These are phyloP conservation scores for Exaiptasia diaphana DNA, from an alignment of 64 coral and sea anemone species.

Conservation along the genomic window DNA sequence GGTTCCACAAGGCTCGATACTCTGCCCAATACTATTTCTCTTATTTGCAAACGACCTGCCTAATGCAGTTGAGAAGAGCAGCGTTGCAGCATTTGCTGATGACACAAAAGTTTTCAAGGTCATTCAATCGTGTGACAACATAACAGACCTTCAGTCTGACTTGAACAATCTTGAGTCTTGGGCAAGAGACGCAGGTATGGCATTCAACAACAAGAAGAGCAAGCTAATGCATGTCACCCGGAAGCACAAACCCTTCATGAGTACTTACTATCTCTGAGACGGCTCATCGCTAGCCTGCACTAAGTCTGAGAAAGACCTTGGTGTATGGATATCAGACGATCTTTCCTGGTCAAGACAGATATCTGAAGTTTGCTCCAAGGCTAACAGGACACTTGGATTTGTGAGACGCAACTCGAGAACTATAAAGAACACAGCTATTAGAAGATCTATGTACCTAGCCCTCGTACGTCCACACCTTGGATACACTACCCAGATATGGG, in stretches of 20 bases:
- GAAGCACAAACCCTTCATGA: not conserved
- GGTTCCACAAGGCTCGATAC: not conserved
- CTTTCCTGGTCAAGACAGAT: slow-evolving; percentile 3
- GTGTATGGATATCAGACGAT: slow-evolving; percentile 3
- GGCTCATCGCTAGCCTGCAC: not conserved
- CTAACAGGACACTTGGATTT: not conserved
- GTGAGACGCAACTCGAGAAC: not conserved
- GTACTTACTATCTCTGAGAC: not conserved
- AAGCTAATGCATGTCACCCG: not conserved
- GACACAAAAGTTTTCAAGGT: slow-evolving; percentile 20
- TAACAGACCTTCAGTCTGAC: not conserved
- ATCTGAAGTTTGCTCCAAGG: not conserved
- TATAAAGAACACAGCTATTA: not conserved
- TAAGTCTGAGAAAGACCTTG: slow-evolving; percentile 3
- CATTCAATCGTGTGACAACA: not conserved
- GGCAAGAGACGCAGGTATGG: not conserved
- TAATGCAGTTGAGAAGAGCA: not conserved
- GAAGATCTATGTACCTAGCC: not conserved
- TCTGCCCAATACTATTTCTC: not conserved
- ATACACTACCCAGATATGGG: slow-evolving; percentile 46
- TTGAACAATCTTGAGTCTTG: not conserved
- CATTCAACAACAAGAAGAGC: not conserved
- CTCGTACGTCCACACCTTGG: slow-evolving; percentile 11
- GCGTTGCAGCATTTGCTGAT: not conserved
- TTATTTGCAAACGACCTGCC: not conserved